These are phyloP conservation scores for Alloplasta piceator DNA, from an alignment of 2,888 invertebrate genomes.

Conservation along the genomic window DNA sequence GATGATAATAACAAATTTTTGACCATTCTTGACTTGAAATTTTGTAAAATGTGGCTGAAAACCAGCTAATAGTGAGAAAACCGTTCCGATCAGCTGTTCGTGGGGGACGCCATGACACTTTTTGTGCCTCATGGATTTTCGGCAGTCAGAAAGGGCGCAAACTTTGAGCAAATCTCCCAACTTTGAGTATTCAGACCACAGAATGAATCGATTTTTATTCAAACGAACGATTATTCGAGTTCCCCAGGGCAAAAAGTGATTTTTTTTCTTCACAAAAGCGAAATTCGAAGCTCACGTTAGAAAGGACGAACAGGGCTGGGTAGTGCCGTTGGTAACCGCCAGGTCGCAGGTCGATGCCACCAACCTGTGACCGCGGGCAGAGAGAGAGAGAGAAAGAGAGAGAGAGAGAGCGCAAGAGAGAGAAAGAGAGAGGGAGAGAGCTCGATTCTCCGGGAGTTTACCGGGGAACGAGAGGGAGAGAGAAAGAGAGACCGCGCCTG, in stretches of 20 bases:
- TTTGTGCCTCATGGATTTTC: too few species aligned
- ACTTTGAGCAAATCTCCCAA: too few species aligned
- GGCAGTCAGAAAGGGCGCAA: too few species aligned
- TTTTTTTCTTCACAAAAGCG: conserved; percentile 7
- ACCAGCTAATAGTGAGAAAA: too few species aligned
- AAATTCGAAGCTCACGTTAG: conserved; percentile 2
- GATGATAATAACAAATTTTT: too few species aligned
- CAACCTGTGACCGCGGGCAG: conserved; percentile 65
- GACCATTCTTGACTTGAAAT: too few species aligned
- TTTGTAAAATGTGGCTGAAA: too few species aligned
- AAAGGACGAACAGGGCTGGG: conserved; percentile 49
- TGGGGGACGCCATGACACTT: too few species aligned
- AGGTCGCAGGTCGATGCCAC: conserved; percentile 70
- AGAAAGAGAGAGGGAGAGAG: conserved; percentile 30
- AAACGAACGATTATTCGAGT: not conserved
- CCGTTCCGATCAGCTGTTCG: too few species aligned
- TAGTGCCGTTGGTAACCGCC: conserved; percentile 65
- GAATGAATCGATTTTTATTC: not conserved
- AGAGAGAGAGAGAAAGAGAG: conserved; percentile 44
- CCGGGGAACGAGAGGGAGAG: conserved; percentile 60
- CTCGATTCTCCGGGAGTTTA: conserved; percentile 65
- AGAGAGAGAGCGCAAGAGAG: conserved; percentile 20
- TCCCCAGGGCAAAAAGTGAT: too few species aligned
- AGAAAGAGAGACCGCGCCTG: conserved; percentile 68
- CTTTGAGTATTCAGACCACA: too few species aligned